Percentiles rank a stretch among this genome's conserved stretches.
These are phyloP conservation scores for Patiria miniata DNA, from an alignment of 35 echinoderm and acorn worm genomes.

Conservation along the genomic window DNA sequence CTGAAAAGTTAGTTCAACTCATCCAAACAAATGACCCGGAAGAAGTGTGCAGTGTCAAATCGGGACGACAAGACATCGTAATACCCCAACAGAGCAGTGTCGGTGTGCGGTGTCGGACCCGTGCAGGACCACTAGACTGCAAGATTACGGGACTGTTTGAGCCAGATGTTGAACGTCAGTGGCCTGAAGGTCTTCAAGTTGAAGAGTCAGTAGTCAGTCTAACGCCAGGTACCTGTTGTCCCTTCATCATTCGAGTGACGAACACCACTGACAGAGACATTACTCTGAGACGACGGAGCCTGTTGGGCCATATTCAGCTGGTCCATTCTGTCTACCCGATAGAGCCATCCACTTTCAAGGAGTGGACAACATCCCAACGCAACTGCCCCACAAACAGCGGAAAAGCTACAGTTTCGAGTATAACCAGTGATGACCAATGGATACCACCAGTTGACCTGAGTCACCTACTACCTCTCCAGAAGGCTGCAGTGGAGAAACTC, in stretches of 20 bases:
- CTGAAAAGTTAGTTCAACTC: background rate
- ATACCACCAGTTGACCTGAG: slow-evolving; percentile 21
- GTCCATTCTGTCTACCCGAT: background rate
- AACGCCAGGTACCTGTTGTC: background rate
- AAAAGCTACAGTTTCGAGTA: background rate
- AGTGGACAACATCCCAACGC: background rate
- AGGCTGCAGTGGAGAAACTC: background rate
- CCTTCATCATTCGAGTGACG: slow-evolving; percentile 23
- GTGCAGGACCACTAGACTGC: slow-evolving; percentile 23
- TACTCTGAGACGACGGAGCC: background rate
- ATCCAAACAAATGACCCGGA: slow-evolving; percentile 28
- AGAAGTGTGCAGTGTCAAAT: background rate
- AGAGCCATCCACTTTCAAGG: background rate
- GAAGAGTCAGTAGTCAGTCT: background rate
- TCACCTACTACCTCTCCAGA: background rate
- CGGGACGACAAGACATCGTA: background rate
- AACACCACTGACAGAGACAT: slow-evolving; percentile 45
- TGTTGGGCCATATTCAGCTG: slow-evolving; percentile 35
- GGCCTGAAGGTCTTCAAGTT: slow-evolving; percentile 19
- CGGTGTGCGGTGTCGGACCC: background rate
- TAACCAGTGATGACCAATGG: background rate
- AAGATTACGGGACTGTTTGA: slow-evolving; percentile 36
- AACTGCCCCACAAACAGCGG: background rate
- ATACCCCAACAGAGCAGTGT: background rate
- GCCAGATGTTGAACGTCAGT: background rate